Evolutionary conservation across 2,113 vertebrate species (phyloP).

Genomic region (Acrocephalus arundinaceus): DNA sequence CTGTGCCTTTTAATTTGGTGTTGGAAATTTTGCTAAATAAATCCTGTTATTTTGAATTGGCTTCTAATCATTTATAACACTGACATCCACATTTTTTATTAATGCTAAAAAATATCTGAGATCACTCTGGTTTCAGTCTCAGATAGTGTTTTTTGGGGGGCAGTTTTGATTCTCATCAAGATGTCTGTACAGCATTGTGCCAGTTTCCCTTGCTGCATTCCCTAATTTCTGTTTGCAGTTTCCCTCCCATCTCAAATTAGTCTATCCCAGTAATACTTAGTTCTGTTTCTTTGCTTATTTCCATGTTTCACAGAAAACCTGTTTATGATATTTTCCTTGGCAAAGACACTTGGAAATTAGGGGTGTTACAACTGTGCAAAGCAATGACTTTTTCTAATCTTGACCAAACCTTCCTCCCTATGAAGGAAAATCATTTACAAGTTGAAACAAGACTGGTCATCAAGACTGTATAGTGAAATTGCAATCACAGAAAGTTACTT

Average conservation of each 20-base stretch:
- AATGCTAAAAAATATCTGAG: background rate
- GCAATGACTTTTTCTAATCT: background rate
- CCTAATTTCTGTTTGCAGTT: background rate
- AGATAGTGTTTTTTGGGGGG: background rate
- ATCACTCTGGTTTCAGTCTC: background rate
- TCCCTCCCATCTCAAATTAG: background rate
- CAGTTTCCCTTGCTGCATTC: background rate
- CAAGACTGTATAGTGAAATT: background rate
- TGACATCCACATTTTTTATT: background rate
- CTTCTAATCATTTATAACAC: too few relatives aligned
- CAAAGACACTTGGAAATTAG: background rate
- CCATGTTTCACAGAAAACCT: background rate
- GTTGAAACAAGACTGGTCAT: background rate
- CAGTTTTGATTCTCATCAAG: background rate
- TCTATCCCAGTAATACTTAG: background rate
- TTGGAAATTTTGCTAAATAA: too few relatives aligned
- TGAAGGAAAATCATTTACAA: background rate
- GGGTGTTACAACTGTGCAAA: background rate
- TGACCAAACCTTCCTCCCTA: background rate
- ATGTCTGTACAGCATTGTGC: background rate
- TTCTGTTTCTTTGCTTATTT: conserved; percentile 2
- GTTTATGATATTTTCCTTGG: background rate
- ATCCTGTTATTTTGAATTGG: too few relatives aligned
- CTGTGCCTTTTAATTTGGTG: too few relatives aligned
- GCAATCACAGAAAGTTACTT: background rate